Conservation (phyloP, 2,888 invertebrate species). For the Aphodius sticticus region DNA sequence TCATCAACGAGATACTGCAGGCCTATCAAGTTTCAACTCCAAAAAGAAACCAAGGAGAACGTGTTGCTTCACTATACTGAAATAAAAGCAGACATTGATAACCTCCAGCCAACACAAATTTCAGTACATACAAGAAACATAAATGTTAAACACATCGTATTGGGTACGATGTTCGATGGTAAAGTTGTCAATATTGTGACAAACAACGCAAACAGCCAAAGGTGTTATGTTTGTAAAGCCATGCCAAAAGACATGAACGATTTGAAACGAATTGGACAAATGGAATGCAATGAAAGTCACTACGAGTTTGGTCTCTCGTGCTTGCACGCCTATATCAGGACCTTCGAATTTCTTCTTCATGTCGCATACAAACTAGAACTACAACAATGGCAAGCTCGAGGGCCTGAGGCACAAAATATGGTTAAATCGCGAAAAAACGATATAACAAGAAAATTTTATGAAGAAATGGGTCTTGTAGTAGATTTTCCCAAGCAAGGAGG, state of each 20-base stretch:
- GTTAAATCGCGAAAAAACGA: background rate
- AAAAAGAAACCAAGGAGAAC: background rate
- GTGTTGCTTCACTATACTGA: constrained; percentile 4
- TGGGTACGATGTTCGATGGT: background rate
- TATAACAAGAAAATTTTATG: constrained; percentile 4
- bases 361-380: background rate
- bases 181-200: background rate
- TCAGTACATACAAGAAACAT: background rate
- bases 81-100: background rate
- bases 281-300: background rate
- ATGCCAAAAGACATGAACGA: background rate
- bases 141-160: background rate
- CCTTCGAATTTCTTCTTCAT: background rate
- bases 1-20: background rate
- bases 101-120: background rate
- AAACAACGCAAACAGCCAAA: background rate
- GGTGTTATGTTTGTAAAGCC: background rate
- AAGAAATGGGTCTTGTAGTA: background rate
- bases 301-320: constrained; percentile 4
- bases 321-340: background rate
- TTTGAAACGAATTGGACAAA: background rate
- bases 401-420: background rate
- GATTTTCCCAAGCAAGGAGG: background rate
- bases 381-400: constrained; percentile 4
- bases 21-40: background rate